These are phyloP conservation scores for Clarias platycephalus DNA, from an alignment of 2,797 vertebrate species.

Conservation along the genomic window DNA sequence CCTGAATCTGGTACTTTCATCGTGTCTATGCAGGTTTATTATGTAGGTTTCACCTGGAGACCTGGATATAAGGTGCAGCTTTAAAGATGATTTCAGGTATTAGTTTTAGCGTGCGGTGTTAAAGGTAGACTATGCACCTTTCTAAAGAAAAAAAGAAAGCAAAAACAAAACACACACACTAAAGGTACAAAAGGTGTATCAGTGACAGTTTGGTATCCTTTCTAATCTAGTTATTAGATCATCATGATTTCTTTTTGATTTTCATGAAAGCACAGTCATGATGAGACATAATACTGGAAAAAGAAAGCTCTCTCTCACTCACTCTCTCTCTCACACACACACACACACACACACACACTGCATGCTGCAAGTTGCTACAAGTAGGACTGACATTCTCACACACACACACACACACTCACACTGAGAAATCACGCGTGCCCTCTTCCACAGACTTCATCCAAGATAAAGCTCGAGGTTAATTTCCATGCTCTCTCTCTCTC, in stretches of 20 bases:
- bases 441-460: background rate
- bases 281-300: background rate
- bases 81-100: background rate
- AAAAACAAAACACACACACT: background rate
- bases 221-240: background rate
- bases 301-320: background rate
- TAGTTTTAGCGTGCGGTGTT: background rate
- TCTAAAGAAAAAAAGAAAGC: background rate
- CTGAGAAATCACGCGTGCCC: background rate
- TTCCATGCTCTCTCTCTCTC: background rate
- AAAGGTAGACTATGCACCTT: background rate
- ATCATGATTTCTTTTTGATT: background rate
- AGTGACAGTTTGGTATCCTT: background rate
- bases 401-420: background rate
- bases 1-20: background rate
- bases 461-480: constrained; percentile 21
- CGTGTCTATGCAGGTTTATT: background rate
- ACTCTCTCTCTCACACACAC: background rate
- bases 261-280: background rate
- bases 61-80: background rate
- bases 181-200: background rate
- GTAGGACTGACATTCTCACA: constrained; percentile 7
- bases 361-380: constrained; percentile 18
- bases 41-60: background rate
- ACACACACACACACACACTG: constrained; percentile 3